Evolutionary conservation across 2,797 vertebrate species (phyloP).

Genomic region (Artibeus jamaicensis): DNA sequence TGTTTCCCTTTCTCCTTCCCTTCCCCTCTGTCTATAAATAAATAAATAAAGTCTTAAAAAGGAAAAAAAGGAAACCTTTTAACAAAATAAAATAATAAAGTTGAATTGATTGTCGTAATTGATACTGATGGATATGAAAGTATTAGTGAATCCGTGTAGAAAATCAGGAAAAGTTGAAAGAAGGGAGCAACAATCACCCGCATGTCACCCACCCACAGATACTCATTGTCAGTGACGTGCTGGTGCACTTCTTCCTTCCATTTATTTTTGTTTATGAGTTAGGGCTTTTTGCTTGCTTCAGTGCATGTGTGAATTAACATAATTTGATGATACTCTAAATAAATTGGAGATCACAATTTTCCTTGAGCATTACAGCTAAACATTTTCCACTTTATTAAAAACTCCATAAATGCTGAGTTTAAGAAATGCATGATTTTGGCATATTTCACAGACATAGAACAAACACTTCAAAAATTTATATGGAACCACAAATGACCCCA

Average conservation of each 20-base stretch:
- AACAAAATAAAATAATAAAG: no score
- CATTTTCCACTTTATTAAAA: conserved; percentile 19
- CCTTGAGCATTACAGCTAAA: neutral
- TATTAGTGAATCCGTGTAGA: neutral
- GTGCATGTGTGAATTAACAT: neutral
- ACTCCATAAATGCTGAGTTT: neutral
- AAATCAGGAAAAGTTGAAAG: neutral
- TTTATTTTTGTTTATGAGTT: neutral
- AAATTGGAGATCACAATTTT: conserved; percentile 17
- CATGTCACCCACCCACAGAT: neutral
- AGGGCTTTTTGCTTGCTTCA: neutral
- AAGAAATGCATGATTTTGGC: neutral
- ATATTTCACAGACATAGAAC: no score
- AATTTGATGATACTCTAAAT: conserved; percentile 30
- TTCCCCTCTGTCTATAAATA: no score
- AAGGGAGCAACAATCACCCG: neutral
- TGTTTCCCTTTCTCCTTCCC: no score
- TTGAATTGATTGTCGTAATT: neutral
- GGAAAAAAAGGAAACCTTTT: no score
- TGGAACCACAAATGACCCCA: no score
- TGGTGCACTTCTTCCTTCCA: neutral
- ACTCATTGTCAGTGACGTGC: neutral
- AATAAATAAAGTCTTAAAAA: no score
- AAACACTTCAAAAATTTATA: no score
- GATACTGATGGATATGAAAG: neutral